phyloP scores from a whole-genome alignment of 2,113 vertebrate genomes.

The Callipepla californica region DNA sequence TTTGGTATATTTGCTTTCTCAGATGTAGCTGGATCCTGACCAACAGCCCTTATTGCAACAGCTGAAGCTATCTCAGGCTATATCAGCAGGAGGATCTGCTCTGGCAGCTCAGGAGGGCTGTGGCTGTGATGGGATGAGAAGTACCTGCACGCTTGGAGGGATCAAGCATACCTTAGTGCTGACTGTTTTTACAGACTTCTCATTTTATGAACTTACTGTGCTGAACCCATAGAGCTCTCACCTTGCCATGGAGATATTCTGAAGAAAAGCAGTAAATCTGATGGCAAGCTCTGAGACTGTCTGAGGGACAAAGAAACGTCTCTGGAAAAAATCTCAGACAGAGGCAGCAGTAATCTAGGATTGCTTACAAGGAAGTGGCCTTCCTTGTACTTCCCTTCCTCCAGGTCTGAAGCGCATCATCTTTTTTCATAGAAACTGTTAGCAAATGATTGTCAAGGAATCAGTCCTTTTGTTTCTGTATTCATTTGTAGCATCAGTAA shows the following conservation, averaged over 20 bases:
- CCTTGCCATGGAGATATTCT: not conserved
- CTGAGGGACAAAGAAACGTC: rapidly evolving
- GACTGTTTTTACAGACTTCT: conserved; percentile 35
- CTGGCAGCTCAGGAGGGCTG: not conserved
- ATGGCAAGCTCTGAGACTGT: not conserved
- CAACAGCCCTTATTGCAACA: not conserved
- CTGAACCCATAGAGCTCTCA: not conserved
- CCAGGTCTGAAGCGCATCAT: not conserved
- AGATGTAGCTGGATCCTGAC: not conserved
- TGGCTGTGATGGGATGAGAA: not conserved
- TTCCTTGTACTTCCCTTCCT: not conserved
- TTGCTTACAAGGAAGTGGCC: not conserved
- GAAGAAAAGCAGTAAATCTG: not conserved
- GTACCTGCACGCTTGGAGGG: not conserved
- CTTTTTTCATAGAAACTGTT: not conserved
- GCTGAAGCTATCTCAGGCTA: rapidly evolving
- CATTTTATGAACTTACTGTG: conserved; percentile 10
- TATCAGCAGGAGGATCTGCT: not conserved
- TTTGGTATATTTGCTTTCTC: not conserved
- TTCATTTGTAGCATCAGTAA: not conserved
- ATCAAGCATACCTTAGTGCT: not conserved
- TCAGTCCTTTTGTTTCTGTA: not conserved
- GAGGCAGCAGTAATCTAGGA: not conserved
- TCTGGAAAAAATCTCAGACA: not conserved
- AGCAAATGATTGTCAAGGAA: rapidly evolving